Conservation (phyloP, 37 sponge, comb jelly and placozoan genomes). For the Crambe crambe region DNA sequence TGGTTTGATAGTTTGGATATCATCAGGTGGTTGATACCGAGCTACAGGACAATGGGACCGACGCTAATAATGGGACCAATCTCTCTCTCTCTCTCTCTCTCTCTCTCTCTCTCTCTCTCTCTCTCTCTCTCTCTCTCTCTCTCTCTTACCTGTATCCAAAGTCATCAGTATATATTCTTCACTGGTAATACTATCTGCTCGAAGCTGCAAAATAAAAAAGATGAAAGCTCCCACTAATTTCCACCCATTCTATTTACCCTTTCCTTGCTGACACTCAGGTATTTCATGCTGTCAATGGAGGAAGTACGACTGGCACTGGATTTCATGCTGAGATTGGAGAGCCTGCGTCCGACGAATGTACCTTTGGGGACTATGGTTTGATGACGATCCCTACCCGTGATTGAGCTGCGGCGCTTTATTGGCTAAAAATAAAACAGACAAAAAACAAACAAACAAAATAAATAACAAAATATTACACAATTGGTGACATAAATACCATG, state of each 20-base stretch:
- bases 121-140: background rate
- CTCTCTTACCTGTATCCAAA: background rate
- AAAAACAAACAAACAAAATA: too few relatives aligned
- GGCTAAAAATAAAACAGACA: too few relatives aligned
- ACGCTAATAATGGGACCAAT: background rate
- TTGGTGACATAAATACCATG: too few relatives aligned
- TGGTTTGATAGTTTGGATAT: constrained; percentile 29
- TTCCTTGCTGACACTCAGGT: background rate
- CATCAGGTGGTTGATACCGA: constrained; percentile 52
- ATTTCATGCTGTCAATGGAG: background rate
- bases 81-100: background rate
- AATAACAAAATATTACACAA: too few relatives aligned
- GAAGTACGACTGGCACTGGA: background rate
- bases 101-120: background rate
- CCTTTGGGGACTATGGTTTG: background rate
- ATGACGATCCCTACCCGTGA: background rate
- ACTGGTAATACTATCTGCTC: too few relatives aligned
- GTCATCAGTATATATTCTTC: too few relatives aligned
- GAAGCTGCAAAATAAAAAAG: background rate
- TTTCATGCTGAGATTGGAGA: background rate
- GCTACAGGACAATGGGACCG: constrained; percentile 1
- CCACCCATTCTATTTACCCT: background rate
- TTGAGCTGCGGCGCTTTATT: too few relatives aligned
- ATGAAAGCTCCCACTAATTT: background rate
- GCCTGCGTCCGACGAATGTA: background rate